phyloP scores from a whole-genome alignment of 2,113 vertebrate species.

The Labeo catla region DNA sequence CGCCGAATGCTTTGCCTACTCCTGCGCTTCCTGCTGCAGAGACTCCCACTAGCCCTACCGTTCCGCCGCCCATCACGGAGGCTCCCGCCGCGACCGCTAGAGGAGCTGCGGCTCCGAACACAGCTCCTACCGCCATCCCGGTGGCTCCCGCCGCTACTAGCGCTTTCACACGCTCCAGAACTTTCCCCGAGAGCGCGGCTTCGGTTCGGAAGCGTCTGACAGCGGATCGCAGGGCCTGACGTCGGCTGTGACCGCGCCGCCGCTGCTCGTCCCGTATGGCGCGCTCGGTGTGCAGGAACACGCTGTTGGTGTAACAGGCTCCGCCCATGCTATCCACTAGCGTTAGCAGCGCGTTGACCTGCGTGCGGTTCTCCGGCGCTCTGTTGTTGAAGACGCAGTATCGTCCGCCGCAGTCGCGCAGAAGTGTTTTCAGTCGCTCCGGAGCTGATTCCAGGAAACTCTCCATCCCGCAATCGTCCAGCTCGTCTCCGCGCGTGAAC shows the following conservation, averaged over 20 bases:
- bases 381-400: constrained; percentile 78
- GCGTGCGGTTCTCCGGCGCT: constrained; percentile 59
- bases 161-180: constrained; percentile 70
- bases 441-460: constrained; percentile 67
- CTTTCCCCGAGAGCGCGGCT: constrained; percentile 68
- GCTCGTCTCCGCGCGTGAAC: constrained; percentile 75
- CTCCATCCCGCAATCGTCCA: constrained; percentile 70
- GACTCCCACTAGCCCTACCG: constrained; percentile 58
- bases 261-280: constrained; percentile 72
- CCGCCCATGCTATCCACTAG: constrained; percentile 63
- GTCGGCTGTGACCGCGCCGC: constrained; percentile 52
- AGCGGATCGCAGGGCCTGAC: constrained; percentile 42
- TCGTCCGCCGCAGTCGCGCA: constrained; percentile 72
- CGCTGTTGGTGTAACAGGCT: constrained; percentile 69
- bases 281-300: constrained; percentile 71
- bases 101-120: constrained; percentile 72
- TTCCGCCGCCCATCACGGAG: constrained; percentile 60
- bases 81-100: constrained; percentile 72
- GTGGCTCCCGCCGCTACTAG: constrained; percentile 72
- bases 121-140: constrained; percentile 70
- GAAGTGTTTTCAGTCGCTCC: constrained; percentile 64
- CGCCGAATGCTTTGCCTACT: too few relatives aligned
- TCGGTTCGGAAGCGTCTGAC: constrained; percentile 59
- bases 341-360: constrained; percentile 68
- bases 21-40: constrained; percentile 56